Evolutionary conservation across 2,797 vertebrate species (phyloP).

Genomic region (Brotogeris chrysoptera): DNA sequence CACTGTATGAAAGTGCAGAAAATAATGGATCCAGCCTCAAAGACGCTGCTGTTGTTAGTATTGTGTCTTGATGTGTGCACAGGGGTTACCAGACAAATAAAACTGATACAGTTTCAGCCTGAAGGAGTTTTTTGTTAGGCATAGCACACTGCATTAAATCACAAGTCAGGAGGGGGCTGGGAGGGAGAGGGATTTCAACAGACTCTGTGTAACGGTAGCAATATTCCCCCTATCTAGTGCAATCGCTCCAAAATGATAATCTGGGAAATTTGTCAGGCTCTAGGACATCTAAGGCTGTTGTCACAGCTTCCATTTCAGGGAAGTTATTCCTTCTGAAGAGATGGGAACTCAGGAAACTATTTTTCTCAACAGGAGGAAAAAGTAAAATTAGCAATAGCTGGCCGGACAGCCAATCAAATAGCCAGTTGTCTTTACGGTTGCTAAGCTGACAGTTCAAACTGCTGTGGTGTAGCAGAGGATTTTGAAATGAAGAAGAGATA

Average conservation of each 20-base stretch:
- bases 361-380: background rate
- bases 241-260: background rate
- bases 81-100: background rate
- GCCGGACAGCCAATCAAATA: background rate
- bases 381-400: background rate
- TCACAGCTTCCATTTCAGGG: background rate
- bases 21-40: background rate
- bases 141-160: background rate
- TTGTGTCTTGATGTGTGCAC: background rate
- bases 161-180: background rate
- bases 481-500: background rate
- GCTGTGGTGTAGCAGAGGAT: fast-evolving
- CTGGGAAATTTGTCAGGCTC: background rate
- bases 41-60: background rate
- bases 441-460: background rate
- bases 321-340: background rate
- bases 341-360: background rate
- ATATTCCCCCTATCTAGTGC: background rate
- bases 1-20: background rate
- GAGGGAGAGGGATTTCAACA: background rate
- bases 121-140: background rate
- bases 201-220: background rate
- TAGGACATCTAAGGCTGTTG: background rate
- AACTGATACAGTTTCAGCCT: background rate
- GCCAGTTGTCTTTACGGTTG: background rate